Evolutionary conservation across 2,888 invertebrate species (phyloP).

Genomic region (Cylindroiulus punctatus): DNA sequence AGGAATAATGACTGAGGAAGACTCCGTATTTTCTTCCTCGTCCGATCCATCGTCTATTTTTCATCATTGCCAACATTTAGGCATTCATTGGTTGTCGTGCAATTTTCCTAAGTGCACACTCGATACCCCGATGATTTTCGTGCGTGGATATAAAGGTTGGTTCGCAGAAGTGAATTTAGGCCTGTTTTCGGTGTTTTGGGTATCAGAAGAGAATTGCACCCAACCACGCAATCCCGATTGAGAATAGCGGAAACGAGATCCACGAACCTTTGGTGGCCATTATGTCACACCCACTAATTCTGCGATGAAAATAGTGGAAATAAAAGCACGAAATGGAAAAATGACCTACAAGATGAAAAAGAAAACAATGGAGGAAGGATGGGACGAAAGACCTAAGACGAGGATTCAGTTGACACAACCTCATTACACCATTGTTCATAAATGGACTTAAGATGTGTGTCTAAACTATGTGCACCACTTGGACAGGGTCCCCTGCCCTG

Average conservation of each 20-base stretch:
- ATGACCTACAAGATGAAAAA: too few species aligned
- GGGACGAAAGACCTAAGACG: too few species aligned
- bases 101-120: constrained; percentile 45
- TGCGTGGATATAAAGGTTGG: not conserved
- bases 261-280: not conserved
- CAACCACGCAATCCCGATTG: not conserved
- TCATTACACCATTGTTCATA: too few species aligned
- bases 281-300: constrained; percentile 40
- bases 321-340: not conserved
- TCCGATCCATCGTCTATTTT: constrained; percentile 40
- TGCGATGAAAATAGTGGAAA: constrained; percentile 7
- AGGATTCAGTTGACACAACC: too few species aligned
- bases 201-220: not conserved
- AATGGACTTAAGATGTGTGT: too few species aligned
- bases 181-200: not conserved
- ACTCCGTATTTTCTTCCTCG: constrained; percentile 10
- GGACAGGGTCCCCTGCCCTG: too few species aligned
- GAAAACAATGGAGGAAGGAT: too few species aligned
- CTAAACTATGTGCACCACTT: too few species aligned
- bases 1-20: not conserved
- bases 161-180: not conserved
- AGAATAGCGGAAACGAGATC: not conserved
- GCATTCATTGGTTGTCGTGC: constrained; percentile 35
- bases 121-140: constrained; percentile 43
- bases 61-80: not conserved